Conservation (phyloP, 2,888 invertebrate species). For the Epinotia ramella region DNA sequence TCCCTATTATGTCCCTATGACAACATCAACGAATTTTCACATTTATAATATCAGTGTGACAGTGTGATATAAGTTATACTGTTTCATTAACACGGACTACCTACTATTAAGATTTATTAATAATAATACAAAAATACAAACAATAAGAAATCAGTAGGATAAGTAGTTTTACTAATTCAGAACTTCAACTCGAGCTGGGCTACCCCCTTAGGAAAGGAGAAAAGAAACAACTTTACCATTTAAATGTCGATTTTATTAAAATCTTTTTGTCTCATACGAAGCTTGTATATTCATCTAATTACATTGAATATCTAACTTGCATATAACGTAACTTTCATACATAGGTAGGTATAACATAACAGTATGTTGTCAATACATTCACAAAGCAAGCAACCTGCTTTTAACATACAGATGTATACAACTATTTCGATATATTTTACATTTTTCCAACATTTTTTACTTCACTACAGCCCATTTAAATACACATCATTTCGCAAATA, state of each 20-base stretch:
- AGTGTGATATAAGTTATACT: no score
- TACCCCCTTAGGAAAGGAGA: background rate
- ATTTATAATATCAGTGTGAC: no score
- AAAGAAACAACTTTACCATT: slow-evolving; percentile 53
- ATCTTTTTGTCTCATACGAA: slow-evolving; percentile 78
- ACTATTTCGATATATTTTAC: slow-evolving; percentile 42
- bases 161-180: no score
- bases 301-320: slow-evolving; percentile 80
- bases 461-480: slow-evolving; percentile 26
- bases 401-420: slow-evolving; percentile 21
- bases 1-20: no score
- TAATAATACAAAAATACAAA: no score
- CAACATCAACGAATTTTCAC: no score
- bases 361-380: slow-evolving; percentile 31
- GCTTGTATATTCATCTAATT: slow-evolving; percentile 83
- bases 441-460: slow-evolving; percentile 27
- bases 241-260: slow-evolving; percentile 84
- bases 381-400: slow-evolving; percentile 34
- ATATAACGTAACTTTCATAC: slow-evolving; percentile 54
- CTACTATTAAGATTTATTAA: no score
- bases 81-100: no score
- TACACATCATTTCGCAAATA: slow-evolving; percentile 19
- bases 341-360: slow-evolving; percentile 57
- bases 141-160: no score
- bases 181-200: no score